Base-by-base conservation (phyloP, 2,113 vertebrate species). In the Callipepla californica region DNA sequence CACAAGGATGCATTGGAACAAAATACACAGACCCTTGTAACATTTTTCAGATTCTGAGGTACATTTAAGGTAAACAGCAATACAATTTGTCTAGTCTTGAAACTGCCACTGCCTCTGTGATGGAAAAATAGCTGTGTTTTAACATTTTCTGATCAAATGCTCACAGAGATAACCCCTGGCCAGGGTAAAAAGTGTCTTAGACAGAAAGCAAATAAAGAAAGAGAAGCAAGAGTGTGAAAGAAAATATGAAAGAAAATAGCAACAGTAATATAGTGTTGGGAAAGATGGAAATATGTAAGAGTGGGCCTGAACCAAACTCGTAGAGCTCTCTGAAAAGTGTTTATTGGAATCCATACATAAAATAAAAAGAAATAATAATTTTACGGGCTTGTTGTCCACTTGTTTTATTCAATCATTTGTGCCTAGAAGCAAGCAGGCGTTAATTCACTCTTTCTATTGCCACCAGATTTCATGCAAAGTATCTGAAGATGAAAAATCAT, bases 31-130 rank as follows among this genome's bases (percentile, higher is more conserved):
- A 7, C 8, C 42, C 5, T 11, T 13, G 53, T 19, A 80, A 51
- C 72, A 28, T 81, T 91, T 87, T 92, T 92, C 51, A 38, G 44
- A 81, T 67, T 91, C 65, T 13, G 55, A 73, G 21, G 65, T 90
- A 53, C 26, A 7, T 87, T 86, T 90, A 53, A n/a, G 7, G 51
- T 12, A 77, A 40, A 70, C n/a, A 74, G 44, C 50, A 22, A 50
- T 30, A 16, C 36, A 69, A 16, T 5, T 20, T 20, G 9, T 82
- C 30, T 95, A 25, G 58, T 72, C 13, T 26, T 72, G 26, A 23
- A 25, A 48, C 7, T 12, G 3, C 48, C 1, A 3, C 11, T 85
- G 68, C 11, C 32, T 58, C 48, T 80, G n/a, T 81, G 47, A 45
- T 48, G 26, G 70, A 80, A 78, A 82, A 42, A 8, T 40, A 59